Evolutionary conservation across 2,888 invertebrate genomes (phyloP).

Genomic region (Arctia plantaginis): DNA sequence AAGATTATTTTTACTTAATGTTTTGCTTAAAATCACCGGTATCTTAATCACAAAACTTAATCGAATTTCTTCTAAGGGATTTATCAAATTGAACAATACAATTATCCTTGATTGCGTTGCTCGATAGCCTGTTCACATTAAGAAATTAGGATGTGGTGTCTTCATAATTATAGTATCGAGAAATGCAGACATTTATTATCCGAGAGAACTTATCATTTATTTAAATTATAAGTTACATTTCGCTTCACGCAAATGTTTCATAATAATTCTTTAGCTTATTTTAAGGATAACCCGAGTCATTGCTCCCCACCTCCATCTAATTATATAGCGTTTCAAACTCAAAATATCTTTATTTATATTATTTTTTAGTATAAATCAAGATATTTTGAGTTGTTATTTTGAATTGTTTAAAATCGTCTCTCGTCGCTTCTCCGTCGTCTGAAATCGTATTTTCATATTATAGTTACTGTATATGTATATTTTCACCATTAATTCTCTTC

Average conservation of each 20-base stretch:
- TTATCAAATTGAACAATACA: neutral
- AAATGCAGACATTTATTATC: neutral
- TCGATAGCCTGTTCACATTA: constrained; percentile 25
- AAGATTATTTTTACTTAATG: neutral
- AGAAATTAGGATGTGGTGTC: neutral
- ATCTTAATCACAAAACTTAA: neutral
- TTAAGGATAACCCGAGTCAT: neutral
- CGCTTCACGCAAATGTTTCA: neutral
- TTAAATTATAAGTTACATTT: neutral
- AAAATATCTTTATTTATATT: no score
- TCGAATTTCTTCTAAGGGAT: neutral
- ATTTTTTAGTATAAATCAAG: no score
- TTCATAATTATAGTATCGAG: neutral
- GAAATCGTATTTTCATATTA: no score
- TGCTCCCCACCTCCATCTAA: neutral
- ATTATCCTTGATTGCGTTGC: constrained; percentile 35
- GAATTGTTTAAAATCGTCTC: no score
- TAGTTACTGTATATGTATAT: neutral
- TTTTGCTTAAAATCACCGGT: neutral
- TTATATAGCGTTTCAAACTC: neutral
- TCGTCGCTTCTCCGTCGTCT: neutral
- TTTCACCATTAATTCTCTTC: neutral
- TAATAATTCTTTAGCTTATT: neutral
- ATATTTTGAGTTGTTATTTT: no score
- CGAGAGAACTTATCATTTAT: neutral